These are phyloP conservation scores for Phataginus tetradactyla DNA, from an alignment of 2,797 vertebrate genomes.

Conservation along the genomic window DNA sequence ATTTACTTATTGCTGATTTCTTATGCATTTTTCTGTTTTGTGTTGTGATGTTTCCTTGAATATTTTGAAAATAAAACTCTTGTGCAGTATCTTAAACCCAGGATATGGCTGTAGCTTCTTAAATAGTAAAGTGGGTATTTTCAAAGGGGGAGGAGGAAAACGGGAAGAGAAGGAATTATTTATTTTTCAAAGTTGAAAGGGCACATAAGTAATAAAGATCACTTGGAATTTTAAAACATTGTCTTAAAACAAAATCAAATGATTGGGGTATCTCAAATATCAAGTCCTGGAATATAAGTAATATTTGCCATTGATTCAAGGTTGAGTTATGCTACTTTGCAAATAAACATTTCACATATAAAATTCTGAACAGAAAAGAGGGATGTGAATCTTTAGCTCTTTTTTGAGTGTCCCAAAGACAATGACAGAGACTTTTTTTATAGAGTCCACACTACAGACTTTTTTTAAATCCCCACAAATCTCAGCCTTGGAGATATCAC, in stretches of 20 bases:
- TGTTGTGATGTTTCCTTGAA: background rate
- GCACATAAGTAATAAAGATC: background rate
- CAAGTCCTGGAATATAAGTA: background rate
- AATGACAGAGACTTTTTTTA: background rate
- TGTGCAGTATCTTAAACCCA: background rate
- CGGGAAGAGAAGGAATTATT: background rate
- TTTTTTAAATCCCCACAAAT: background rate
- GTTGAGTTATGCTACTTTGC: background rate
- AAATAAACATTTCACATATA: background rate
- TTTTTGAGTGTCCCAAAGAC: background rate
- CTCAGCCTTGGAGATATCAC: background rate
- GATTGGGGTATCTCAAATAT: background rate
- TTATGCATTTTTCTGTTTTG: background rate
- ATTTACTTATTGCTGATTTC: background rate
- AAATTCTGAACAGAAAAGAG: background rate
- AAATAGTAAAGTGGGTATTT: background rate
- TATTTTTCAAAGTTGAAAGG: background rate
- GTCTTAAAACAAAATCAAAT: background rate
- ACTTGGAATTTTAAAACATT: conserved; percentile 27
- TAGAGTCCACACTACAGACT: background rate
- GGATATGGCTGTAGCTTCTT: background rate
- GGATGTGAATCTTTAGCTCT: background rate
- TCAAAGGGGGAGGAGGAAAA: background rate
- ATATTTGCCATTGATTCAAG: background rate
- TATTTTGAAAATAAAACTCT: background rate